phyloP scores from a whole-genome alignment of 2,888 invertebrate species.

The Hydrotaea diabolus region DNA sequence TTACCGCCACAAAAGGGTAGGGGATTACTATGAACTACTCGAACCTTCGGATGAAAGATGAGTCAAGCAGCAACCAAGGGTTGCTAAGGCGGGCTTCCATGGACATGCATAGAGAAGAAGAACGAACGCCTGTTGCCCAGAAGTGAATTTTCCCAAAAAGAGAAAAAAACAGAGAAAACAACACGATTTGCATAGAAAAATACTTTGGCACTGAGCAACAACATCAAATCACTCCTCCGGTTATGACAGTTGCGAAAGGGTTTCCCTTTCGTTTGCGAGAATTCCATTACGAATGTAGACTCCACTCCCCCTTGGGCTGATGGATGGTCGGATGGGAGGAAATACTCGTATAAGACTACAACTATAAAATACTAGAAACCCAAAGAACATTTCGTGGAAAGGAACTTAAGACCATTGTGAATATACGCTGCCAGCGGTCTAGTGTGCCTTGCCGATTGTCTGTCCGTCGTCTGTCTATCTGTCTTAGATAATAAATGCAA shows the following conservation, averaged over 20 bases:
- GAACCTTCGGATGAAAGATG: not conserved
- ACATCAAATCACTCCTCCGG: slow-evolving; percentile 15
- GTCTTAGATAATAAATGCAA: not conserved
- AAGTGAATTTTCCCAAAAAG: slow-evolving; percentile 8
- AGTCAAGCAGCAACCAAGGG: slow-evolving; percentile 62
- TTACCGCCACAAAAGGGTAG: not conserved
- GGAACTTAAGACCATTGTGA: slow-evolving; percentile 45
- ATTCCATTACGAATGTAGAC: slow-evolving; percentile 29
- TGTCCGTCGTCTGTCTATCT: not conserved
- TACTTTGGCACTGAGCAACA: slow-evolving; percentile 46
- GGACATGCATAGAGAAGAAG: not conserved
- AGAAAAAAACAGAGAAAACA: slow-evolving; percentile 45
- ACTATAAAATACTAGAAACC: slow-evolving; percentile 22
- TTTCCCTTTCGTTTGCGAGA: slow-evolving; percentile 27
- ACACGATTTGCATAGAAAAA: slow-evolving; percentile 75
- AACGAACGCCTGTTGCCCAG: slow-evolving; percentile 23
- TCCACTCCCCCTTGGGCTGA: not conserved
- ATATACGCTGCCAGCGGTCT: too few relatives aligned
- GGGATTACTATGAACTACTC: slow-evolving; percentile 33
- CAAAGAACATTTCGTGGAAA: slow-evolving; percentile 38
- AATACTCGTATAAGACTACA: slow-evolving; percentile 61
- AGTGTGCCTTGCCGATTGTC: too few relatives aligned
- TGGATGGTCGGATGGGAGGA: slow-evolving; percentile 10
- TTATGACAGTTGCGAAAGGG: slow-evolving; percentile 6
- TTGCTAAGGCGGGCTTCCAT: slow-evolving; percentile 55